Evolutionary conservation across 2,797 vertebrate genomes (phyloP).

Genomic region (Chromobotia macracanthus): DNA sequence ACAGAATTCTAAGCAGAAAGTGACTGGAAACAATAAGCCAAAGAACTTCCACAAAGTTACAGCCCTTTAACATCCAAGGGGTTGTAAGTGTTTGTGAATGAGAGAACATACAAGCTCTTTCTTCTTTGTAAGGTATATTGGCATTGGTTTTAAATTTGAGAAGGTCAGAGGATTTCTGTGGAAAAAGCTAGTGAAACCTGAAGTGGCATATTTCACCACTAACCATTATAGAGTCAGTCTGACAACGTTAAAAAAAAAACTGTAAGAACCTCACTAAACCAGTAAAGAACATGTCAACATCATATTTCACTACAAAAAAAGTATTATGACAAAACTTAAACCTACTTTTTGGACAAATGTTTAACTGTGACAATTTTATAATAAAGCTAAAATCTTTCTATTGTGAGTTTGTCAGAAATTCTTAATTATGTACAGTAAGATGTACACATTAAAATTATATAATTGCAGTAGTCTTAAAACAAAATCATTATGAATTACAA

Average conservation of each 20-base stretch:
- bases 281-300: neutral
- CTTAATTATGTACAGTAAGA: too few relatives aligned
- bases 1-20: neutral
- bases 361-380: too few relatives aligned
- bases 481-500: too few relatives aligned
- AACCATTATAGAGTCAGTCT: neutral
- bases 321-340: too few relatives aligned
- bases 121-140: conserved; percentile 11
- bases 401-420: too few relatives aligned
- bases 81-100: neutral
- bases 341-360: too few relatives aligned
- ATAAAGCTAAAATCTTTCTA: too few relatives aligned
- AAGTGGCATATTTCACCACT: conserved; percentile 2
- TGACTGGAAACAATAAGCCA: neutral
- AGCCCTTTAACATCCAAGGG: conserved; percentile 14
- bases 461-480: too few relatives aligned
- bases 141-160: conserved; percentile 30
- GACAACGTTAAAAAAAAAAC: neutral
- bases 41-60: neutral
- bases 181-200: conserved; percentile 37
- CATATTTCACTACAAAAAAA: neutral
- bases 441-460: too few relatives aligned
- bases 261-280: neutral
- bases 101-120: conserved; percentile 1
- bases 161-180: conserved; percentile 42